These are phyloP conservation scores for Pica pica DNA, from an alignment of 2,113 vertebrate genomes.

Conservation along the genomic window DNA sequence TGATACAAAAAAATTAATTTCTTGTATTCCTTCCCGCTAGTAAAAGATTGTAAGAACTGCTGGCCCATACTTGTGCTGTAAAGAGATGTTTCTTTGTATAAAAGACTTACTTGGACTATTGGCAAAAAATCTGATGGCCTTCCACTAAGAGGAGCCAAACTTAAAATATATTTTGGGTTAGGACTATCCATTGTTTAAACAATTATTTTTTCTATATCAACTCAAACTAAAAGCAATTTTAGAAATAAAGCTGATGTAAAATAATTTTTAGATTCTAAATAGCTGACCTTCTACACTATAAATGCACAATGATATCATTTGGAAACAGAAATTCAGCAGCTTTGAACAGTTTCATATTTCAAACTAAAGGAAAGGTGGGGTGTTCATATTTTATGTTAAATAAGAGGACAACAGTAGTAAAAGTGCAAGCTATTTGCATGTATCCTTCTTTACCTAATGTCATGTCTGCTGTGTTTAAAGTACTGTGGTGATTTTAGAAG, in stretches of 20 bases:
- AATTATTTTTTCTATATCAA: not conserved
- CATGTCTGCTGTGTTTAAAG: rapidly evolving
- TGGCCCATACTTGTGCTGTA: not conserved
- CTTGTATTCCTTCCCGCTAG: not conserved
- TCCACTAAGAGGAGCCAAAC: not conserved
- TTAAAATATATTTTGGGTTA: not conserved
- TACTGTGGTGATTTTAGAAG: not conserved
- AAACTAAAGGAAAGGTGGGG: not conserved
- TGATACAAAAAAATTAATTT: not conserved
- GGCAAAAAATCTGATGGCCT: not conserved
- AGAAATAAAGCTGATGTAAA: not conserved
- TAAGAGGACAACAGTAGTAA: not conserved
- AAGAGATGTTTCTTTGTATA: not conserved
- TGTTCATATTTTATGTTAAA: not conserved
- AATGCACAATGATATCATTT: not conserved
- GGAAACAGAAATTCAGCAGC: not conserved
- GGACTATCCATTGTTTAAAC: not conserved
- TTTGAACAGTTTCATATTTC: not conserved
- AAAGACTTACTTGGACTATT: not conserved
- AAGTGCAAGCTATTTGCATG: not conserved
- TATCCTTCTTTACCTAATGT: not conserved
- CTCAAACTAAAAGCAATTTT: not conserved
- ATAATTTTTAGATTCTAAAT: not conserved
- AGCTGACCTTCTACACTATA: not conserved
- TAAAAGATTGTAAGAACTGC: not conserved